Evolutionary conservation across 2,113 vertebrate genomes (phyloP), one percentile per base, ranked within the genome.

Genomic region (Catagonus wagneri): DNA sequence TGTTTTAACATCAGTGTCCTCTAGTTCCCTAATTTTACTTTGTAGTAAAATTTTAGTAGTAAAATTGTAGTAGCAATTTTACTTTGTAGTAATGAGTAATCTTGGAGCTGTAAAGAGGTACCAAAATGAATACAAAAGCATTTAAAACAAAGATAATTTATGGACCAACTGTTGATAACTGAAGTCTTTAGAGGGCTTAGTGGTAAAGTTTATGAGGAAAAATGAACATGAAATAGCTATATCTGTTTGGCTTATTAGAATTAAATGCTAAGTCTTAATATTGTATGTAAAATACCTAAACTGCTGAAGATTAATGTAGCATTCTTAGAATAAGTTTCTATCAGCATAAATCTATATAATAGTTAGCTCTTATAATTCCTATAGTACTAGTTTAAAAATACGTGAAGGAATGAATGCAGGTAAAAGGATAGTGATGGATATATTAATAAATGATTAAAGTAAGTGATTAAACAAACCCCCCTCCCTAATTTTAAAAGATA

Each of bases 141-240:
- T 85, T 96, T 98, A 97, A 97, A 97, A 98, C 90, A 80, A 95
- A 79, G 76, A 72, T 94, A 88, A 97, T 96, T 58, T 90, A 84
- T 94, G 76, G 91, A 97, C 91, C 58, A 96, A 50, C 90, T 95
- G 83, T 76, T 66, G 85, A 71, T 81, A 90, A 95, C 54, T 95
- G 32, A 80, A 97, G 80, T 91, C 50, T 95, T 96, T 95, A 90
- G 95, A 95, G 68, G n/a, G 68, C 6, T 87, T 83, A 69, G 27
- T 79, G 89, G 69, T 65, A 85, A 98, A 95, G 74, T 81, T 90
- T 85, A 32, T 96, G 97, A 90, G 87, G 84, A 95, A 93, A 97
- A 91, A 25, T 95, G 74, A 96, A 61, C 39, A 86, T 97, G 80
- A 96, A 96, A 75, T 83, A 65, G n/a, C 79, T 83, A 34, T 34